Percentiles rank a stretch among this genome's conserved stretches.
phyloP scores from a whole-genome alignment of 2,113 vertebrate species.

The Raja brachyura region DNA sequence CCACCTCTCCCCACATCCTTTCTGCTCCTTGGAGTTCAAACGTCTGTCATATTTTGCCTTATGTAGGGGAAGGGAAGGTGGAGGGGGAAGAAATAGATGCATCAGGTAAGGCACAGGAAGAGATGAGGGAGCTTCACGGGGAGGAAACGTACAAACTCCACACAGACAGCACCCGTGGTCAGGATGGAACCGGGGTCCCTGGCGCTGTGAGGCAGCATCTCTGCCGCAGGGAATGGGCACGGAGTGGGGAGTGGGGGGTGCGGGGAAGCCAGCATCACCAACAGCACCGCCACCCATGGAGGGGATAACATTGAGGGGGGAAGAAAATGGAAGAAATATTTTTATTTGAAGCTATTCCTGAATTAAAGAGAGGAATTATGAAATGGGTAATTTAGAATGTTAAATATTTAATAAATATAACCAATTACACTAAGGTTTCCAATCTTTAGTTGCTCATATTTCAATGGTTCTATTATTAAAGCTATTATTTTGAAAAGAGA shows the following conservation, averaged over 20 bases:
- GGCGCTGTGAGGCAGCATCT: no score
- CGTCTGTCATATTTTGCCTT: no score
- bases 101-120: no score
- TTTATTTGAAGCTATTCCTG: slow-evolving; percentile 22
- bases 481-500: slow-evolving; percentile 36
- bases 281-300: not conserved
- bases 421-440: slow-evolving; percentile 1
- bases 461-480: slow-evolving; percentile 30
- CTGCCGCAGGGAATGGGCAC: not conserved
- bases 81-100: no score
- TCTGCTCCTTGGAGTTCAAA: no score
- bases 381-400: slow-evolving; percentile 24
- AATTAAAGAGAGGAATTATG: slow-evolving; percentile 17
- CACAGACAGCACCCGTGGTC: no score
- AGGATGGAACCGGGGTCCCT: no score
- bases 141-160: no score
- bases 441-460: slow-evolving; percentile 23
- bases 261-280: not conserved
- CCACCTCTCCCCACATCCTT: no score
- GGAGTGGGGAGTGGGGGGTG: not conserved
- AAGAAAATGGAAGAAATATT: not conserved
- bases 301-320: not conserved
- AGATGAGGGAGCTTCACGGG: no score
- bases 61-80: no score
- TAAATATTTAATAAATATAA: slow-evolving; percentile 36